Base-by-base conservation (phyloP, 1,140 invertebrate species). In the Megathymus violae region DNA sequence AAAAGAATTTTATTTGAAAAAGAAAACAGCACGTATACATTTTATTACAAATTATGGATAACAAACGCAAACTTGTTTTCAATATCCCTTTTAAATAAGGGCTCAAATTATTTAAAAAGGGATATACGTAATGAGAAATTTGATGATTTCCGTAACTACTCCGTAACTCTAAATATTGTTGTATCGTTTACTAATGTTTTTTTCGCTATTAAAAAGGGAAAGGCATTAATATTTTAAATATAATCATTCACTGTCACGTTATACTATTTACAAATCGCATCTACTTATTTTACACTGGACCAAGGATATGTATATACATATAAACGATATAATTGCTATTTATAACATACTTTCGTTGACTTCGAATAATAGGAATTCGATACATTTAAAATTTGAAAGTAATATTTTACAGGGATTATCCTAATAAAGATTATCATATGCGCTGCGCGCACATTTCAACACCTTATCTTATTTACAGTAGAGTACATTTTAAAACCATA, bases 21-120 rank as follows among this genome's bases (percentile, higher is more conserved):
- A n/a, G 19, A 36, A 65, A 51, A 52, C 59, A 47, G 22, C 13
- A 16, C 38, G 44, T 65, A 65, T 64, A n/a, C n/a, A 67, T 66
- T 70, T 78, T 78, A 73, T 78, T 76, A 70, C 63, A 64, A 80
- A 70, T 72, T 52, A 46, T 63, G 51, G 59, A 64, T 36, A 74
- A 73, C 64, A 54, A 75, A 73, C 64, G 74, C 52, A 74, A 76
- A 62, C 46, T 63, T 65, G 19, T 54, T 17, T 66, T 54, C 74
- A 84, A 89, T 88, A 88, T 88, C 83, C 87, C 87, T 84, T 85
- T 85, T 76, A 88, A 89, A 89, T 86, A 88, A 84, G 87, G 85
- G 87, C 87, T 89, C 85, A 87, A 80, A 84, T 87, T 88, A 89
- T 88, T 89, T 87, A 51, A 85, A 52, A 88, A 89, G 87, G 87